Evolutionary conservation across 2,113 vertebrate species (phyloP), one percentile per base, ranked within the genome.

Genomic region (Acrocephalus kingi): DNA sequence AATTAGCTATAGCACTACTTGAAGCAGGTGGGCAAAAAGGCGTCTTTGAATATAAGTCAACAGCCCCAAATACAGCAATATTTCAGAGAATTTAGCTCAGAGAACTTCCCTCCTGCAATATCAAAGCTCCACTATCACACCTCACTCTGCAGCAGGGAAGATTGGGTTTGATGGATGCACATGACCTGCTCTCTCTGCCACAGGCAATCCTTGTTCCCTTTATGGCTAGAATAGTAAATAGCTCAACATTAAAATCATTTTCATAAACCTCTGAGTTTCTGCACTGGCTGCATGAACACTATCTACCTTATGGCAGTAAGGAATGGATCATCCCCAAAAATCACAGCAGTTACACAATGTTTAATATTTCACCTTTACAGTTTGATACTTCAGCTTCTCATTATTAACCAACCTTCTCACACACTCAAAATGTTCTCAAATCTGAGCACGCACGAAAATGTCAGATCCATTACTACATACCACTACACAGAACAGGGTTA

Each of bases 121-220:
- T 4, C 63, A 48, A 33, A 83, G 49, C 35, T 72, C 35, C 17
- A 20, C 0, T 2, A n/a, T 4, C 16, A 52, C 52, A n/a, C 7
- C 27, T 27, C 35, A 39, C 18, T 48, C 35, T 37, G 39, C 43
- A 77, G 51, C 41, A 56, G 27, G 25, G 33, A 80, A 72, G 48
- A 51, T 1, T 11, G 0, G 11, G 10, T 31, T 13, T 24, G 28
- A 30, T 24, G 39, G 43, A 3, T 35, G 11, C 13, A 7, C 31
- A 4, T 6, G 15, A 27, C 13, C n/a, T 54, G 10, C 71, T 43
- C 46, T n/a, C n/a, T 5, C 11, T 28, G n/a, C 55, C 37, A 67
- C 24, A 33, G 28, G 9, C 1, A 66, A 24, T 16, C 35, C n/a
- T 67, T 14, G 33, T 3, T 71, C 49, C 43, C 37, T 72, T 15